Base-by-base conservation (phyloP, 2,113 vertebrate species). In the Leptodactylus fuscus region DNA sequence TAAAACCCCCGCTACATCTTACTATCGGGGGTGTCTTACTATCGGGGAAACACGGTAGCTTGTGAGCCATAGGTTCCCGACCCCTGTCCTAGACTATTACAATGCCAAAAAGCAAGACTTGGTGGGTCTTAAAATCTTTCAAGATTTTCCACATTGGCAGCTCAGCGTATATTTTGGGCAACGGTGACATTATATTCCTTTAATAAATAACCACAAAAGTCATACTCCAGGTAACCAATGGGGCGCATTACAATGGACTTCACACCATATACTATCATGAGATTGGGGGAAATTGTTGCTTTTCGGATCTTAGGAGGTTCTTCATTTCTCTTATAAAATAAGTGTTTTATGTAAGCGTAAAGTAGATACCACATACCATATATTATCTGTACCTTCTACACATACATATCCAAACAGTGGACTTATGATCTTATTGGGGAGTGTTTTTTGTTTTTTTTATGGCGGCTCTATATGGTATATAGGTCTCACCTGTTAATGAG, bases 401-500 rank as follows among this genome's bases (percentile, higher is more conserved):
- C 41, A 13, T 74, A 44, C 71, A 48, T 74, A 41, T 74, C 71
- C 71, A 18, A 46, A 74, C 71, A 46, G 4, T 18, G 6, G 32
- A 62, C 24, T n/a, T n/a, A n/a, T n/a, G n/a, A n/a, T n/a, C n/a
- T n/a, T n/a, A n/a, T n/a, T n/a, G n/a, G 41, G 41, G n/a, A 24
- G 34, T 10, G 6, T 9, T 74, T 74, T n/a, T n/a, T n/a, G n/a
- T n/a, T n/a, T n/a, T n/a, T 48, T n/a, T 38, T 20, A 36, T 29
- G 1, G 15, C 16, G 29, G 13, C 11, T 32, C 32, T 70, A 70
- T 38, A 36, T 11, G 22, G 48, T 27, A 15, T 44, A 29, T 36
- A 77, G 7, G 22, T n/a, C 16, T 78, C 51, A 78, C 76, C 51
- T 20, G 5, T 78, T 78, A 78, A 78, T 78, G 18, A 78, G 49